Conservation (phyloP, 2,888 invertebrate genomes). For the Nemotelus nigrinus region DNA sequence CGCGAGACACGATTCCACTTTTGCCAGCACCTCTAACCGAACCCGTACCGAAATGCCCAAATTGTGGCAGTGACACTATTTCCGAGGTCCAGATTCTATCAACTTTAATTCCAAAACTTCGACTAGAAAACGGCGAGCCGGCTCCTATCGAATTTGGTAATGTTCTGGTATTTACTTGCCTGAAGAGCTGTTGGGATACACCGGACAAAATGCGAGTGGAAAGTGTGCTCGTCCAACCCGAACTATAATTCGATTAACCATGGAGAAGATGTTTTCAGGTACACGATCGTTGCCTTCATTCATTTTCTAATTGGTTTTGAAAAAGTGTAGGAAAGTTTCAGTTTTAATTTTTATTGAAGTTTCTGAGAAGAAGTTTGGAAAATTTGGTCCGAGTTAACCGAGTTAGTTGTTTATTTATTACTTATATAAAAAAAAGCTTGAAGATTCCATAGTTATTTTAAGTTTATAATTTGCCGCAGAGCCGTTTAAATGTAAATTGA, state of each 20-base stretch:
- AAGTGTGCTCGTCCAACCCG: constrained; percentile 79
- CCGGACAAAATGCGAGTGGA: constrained; percentile 76
- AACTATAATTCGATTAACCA: constrained; percentile 61
- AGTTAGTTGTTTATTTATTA: no score
- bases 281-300: background rate
- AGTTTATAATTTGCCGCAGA: no score
- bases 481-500: no score
- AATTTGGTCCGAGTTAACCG: no score
- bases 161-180: constrained; percentile 85
- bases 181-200: constrained; percentile 84
- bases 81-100: constrained; percentile 89
- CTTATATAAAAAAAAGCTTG: no score
- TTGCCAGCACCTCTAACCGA: constrained; percentile 74
- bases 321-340: background rate
- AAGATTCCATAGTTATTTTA: no score
- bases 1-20: constrained; percentile 75
- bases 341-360: background rate
- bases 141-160: constrained; percentile 83
- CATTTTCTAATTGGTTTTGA: background rate
- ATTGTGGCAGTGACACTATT: constrained; percentile 76
- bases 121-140: constrained; percentile 68
- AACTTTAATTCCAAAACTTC: constrained; percentile 77
- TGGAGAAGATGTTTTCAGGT: background rate
- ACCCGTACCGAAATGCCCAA: constrained; percentile 68
- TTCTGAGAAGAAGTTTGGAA: no score